phyloP scores from a whole-genome alignment of 2,113 vertebrate species.

The Odontophorus gujanensis region DNA sequence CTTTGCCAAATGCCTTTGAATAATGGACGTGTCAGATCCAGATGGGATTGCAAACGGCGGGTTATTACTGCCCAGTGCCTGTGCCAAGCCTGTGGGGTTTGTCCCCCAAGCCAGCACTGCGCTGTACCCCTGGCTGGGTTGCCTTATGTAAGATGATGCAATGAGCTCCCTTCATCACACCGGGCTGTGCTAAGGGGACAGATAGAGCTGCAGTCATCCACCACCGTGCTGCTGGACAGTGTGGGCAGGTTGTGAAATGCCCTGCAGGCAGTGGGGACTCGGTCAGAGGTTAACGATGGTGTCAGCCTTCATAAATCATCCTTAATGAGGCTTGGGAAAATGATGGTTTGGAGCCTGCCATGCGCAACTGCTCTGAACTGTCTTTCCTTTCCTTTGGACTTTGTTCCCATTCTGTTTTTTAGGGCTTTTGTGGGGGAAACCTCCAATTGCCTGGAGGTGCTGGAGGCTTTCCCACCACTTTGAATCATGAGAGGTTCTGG shows the following conservation, averaged over 20 bases:
- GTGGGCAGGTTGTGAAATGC: neutral
- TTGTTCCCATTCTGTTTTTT: neutral
- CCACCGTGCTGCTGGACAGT: neutral
- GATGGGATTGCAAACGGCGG: constrained; percentile 16
- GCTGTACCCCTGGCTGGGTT: neutral
- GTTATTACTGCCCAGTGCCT: neutral
- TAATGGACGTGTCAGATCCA: constrained; percentile 40
- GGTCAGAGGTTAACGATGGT: constrained; percentile 52
- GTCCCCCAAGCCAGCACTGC: neutral
- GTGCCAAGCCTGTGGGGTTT: neutral
- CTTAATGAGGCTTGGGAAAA: constrained; percentile 25
- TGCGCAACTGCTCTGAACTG: neutral
- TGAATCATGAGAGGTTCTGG: accelerated
- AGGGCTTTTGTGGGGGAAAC: neutral
- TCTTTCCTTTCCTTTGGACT: neutral
- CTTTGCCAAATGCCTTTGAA: constrained; percentile 64
- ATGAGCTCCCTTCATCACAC: neutral
- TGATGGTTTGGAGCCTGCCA: neutral
- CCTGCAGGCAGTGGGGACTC: neutral
- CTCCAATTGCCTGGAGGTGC: neutral
- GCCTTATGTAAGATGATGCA: neutral
- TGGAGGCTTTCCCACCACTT: neutral
- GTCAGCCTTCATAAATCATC: constrained; percentile 60
- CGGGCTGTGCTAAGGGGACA: neutral
- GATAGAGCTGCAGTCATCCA: neutral